phyloP scores from a whole-genome alignment of 2,888 invertebrate species.

The Papilio elwesi region DNA sequence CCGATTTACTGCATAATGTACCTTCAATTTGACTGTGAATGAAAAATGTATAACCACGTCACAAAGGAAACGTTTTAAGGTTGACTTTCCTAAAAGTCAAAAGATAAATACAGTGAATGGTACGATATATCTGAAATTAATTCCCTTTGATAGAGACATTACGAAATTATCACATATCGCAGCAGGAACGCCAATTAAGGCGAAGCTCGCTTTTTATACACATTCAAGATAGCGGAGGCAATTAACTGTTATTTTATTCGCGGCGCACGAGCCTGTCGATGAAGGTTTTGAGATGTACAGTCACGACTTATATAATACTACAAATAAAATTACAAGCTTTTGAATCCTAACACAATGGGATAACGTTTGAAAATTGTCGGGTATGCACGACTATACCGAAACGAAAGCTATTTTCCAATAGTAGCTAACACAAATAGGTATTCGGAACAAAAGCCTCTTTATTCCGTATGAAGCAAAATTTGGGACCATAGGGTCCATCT shows the following conservation, averaged over 20 bases:
- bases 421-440: slow-evolving; percentile 60
- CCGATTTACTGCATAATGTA: slow-evolving; percentile 2
- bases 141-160: slow-evolving; percentile 37
- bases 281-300: slow-evolving; percentile 26
- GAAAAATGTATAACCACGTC: not conserved
- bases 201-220: slow-evolving; percentile 35
- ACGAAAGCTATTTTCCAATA: slow-evolving; percentile 57
- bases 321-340: not conserved
- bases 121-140: slow-evolving; percentile 37
- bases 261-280: slow-evolving; percentile 24
- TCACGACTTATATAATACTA: not conserved
- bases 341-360: not conserved
- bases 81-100: slow-evolving; percentile 31
- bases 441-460: slow-evolving; percentile 67
- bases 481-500: slow-evolving; percentile 64
- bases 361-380: not conserved
- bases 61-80: slow-evolving; percentile 23
- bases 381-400: not conserved
- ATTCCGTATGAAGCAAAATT: slow-evolving; percentile 73
- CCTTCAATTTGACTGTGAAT: slow-evolving; percentile 4
- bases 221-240: slow-evolving; percentile 38
- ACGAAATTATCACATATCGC: slow-evolving; percentile 33
- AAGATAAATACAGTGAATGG: slow-evolving; percentile 26
- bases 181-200: slow-evolving; percentile 28
- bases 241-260: slow-evolving; percentile 39